These are phyloP conservation scores for Coleophora deauratella DNA, from an alignment of 2,888 invertebrate species.

Conservation along the genomic window DNA sequence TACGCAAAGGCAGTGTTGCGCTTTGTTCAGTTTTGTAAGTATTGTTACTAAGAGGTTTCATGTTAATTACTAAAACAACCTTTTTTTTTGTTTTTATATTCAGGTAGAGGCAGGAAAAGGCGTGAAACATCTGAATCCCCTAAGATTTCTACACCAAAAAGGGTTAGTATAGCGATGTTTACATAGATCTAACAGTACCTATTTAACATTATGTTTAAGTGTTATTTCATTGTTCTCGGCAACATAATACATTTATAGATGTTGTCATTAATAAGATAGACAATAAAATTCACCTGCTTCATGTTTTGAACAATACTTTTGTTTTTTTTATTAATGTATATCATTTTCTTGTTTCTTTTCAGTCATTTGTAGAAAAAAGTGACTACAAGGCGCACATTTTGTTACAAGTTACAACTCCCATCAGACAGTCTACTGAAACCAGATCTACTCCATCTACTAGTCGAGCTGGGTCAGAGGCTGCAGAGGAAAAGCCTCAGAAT, in stretches of 20 bases:
- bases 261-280: too few relatives aligned
- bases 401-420: constrained; percentile 58
- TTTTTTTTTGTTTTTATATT: neutral
- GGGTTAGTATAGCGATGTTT: constrained; percentile 26
- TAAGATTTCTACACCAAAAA: constrained; percentile 30
- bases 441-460: constrained; percentile 38
- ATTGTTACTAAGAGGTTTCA: too few relatives aligned
- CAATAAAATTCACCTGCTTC: too few relatives aligned
- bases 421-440: constrained; percentile 25
- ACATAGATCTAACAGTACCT: too few relatives aligned
- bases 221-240: too few relatives aligned
- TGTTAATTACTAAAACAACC: too few relatives aligned
- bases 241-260: too few relatives aligned
- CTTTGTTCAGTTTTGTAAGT: too few relatives aligned
- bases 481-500: constrained; percentile 19
- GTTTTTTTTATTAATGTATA: too few relatives aligned
- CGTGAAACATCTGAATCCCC: constrained; percentile 28
- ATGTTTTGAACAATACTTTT: too few relatives aligned
- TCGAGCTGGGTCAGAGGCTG: constrained; percentile 27
- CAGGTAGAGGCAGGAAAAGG: constrained; percentile 34
- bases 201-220: too few relatives aligned
- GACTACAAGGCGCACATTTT: constrained; percentile 79
- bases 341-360: constrained; percentile 24
- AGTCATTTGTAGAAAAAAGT: constrained; percentile 51
- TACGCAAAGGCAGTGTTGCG: too few relatives aligned